Conservation (phyloP, 2,888 invertebrate species). For the Boloria selene region DNA sequence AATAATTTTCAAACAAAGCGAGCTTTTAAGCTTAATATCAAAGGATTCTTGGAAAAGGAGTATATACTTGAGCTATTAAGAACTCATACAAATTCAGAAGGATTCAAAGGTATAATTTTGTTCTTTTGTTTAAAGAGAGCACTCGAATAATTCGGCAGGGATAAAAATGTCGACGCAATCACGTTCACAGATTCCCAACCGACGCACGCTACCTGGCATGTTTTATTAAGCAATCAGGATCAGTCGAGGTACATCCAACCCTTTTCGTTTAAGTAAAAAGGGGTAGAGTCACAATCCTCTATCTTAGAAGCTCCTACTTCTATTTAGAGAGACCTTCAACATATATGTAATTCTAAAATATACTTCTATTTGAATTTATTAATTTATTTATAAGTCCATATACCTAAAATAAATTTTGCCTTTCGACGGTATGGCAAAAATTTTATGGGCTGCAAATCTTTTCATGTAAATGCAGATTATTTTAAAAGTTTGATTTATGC, state of each 20-base stretch:
- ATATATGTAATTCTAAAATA: too few relatives aligned
- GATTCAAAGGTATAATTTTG: conserved; percentile 23
- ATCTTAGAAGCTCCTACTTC: neutral
- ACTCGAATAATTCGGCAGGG: conserved; percentile 29
- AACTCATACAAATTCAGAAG: conserved; percentile 3
- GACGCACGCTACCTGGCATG: conserved; percentile 31
- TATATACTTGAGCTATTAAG: conserved; percentile 1
- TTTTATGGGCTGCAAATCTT: conserved; percentile 32
- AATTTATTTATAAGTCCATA: too few relatives aligned
- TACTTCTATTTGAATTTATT: too few relatives aligned
- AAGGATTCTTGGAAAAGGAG: too few relatives aligned
- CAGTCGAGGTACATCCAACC: conserved; percentile 25
- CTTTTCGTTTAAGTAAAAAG: conserved; percentile 27
- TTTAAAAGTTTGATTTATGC: conserved; percentile 34
- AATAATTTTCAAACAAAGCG: too few relatives aligned
- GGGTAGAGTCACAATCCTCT: conserved; percentile 2
- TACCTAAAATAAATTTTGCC: conserved; percentile 20
- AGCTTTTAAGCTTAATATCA: too few relatives aligned
- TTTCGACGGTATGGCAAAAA: conserved; percentile 18
- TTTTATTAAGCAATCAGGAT: conserved; percentile 35
- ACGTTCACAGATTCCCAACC: conserved; percentile 32
- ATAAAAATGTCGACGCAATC: conserved; percentile 39
- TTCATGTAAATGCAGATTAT: conserved; percentile 39
- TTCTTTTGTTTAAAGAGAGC: conserved; percentile 36
- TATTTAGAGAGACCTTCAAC: neutral